Percentiles rank a stretch among this genome's conserved stretches.
Evolutionary conservation across 2,888 invertebrate genomes (phyloP).

Genomic region (Crepidodera aurea): DNA sequence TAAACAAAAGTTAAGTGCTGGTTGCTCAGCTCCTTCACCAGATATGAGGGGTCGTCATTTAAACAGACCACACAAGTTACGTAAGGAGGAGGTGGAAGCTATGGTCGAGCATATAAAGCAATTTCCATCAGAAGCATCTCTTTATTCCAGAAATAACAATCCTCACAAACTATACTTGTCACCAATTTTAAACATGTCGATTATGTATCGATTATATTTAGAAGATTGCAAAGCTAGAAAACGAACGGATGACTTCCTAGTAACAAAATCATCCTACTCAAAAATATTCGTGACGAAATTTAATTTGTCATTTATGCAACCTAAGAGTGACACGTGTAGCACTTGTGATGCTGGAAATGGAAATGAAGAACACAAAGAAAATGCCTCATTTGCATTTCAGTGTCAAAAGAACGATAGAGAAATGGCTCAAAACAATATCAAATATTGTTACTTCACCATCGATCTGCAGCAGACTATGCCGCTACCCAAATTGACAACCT

Average conservation of each 20-base stretch:
- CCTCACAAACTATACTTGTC: background rate
- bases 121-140: background rate
- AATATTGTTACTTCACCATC: too few relatives aligned
- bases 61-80: background rate
- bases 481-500: too few relatives aligned
- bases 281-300: too few relatives aligned
- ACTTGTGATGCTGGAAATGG: too few relatives aligned
- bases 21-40: background rate
- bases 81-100: background rate
- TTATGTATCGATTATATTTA: background rate
- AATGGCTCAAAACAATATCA: too few relatives aligned
- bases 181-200: background rate
- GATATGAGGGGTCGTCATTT: background rate
- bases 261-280: too few relatives aligned
- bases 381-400: too few relatives aligned
- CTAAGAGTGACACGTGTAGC: too few relatives aligned
- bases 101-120: background rate
- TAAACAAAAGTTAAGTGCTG: background rate
- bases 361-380: too few relatives aligned
- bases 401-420: too few relatives aligned
- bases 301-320: too few relatives aligned
- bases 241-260: background rate
- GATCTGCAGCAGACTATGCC: too few relatives aligned
- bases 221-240: background rate
- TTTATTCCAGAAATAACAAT: background rate